Percentiles rank a stretch among this genome's conserved stretches.
Conservation (phyloP, 2,888 invertebrate genomes). For the Drosophila pseudotalamancana region DNA sequence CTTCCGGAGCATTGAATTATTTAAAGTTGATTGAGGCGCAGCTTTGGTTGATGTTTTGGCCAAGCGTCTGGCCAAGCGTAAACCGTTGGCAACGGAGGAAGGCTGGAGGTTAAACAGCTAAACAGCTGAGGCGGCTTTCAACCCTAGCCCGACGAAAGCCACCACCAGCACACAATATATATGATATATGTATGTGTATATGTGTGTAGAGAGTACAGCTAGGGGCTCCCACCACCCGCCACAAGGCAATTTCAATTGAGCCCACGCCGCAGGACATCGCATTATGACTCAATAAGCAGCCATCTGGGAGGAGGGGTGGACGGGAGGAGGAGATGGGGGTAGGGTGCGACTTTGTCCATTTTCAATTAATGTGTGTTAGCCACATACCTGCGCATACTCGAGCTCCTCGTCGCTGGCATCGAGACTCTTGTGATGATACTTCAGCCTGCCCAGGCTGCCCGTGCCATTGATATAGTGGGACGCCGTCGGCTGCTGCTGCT, state of each 20-base stretch:
- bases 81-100: constrained; percentile 49
- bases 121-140: constrained; percentile 58
- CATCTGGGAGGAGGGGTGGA: constrained; percentile 1
- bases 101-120: constrained; percentile 68
- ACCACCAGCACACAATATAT: constrained; percentile 48
- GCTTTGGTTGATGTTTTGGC: constrained; percentile 25
- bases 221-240: constrained; percentile 36
- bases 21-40: constrained; percentile 65
- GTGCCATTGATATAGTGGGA: constrained; percentile 82
- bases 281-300: constrained; percentile 67
- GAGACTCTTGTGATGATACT: constrained; percentile 80
- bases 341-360: background rate
- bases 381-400: constrained; percentile 85
- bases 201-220: background rate
- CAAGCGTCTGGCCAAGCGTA: constrained; percentile 66
- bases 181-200: background rate
- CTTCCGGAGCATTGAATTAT: constrained; percentile 64
- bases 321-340: background rate
- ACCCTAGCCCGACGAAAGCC: constrained; percentile 43
- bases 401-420: constrained; percentile 86
- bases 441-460: constrained; percentile 82
- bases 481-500: constrained; percentile 37
- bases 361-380: constrained; percentile 36
- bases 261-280: constrained; percentile 64
- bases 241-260: constrained; percentile 75